Conservation (phyloP, 2,797 vertebrate species). For the Chloroceryle amazona region DNA sequence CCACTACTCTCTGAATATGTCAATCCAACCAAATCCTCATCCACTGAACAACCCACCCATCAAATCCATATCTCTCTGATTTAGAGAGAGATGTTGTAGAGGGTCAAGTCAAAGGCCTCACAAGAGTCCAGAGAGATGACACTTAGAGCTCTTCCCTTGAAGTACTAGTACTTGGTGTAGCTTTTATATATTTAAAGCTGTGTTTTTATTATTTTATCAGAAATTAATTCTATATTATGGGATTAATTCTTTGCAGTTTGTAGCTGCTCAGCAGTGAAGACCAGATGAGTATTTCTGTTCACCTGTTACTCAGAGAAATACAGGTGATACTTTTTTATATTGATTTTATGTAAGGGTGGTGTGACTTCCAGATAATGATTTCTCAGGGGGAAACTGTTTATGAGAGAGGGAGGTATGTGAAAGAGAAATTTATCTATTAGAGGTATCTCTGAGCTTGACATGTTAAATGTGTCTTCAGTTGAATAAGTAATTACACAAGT, state of each 20-base stretch:
- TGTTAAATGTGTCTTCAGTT: conserved; percentile 24
- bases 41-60: neutral
- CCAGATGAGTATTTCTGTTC: neutral
- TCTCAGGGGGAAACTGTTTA: neutral
- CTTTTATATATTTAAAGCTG: neutral
- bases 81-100: neutral
- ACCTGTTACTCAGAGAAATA: neutral
- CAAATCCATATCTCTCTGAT: neutral
- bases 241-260: neutral
- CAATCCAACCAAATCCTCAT: neutral
- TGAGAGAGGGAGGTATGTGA: neutral
- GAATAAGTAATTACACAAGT: conserved; percentile 52
- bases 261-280: neutral
- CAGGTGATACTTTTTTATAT: neutral
- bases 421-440: neutral
- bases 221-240: neutral
- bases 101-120: neutral
- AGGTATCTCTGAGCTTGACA: conserved; percentile 5
- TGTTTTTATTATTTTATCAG: neutral
- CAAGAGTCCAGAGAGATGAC: neutral
- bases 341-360: neutral
- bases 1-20: neutral
- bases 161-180: neutral
- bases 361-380: conserved; percentile 16
- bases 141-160: neutral